Conservation (phyloP, 2,888 invertebrate genomes). For the Nephrotoma appendiculata region DNA sequence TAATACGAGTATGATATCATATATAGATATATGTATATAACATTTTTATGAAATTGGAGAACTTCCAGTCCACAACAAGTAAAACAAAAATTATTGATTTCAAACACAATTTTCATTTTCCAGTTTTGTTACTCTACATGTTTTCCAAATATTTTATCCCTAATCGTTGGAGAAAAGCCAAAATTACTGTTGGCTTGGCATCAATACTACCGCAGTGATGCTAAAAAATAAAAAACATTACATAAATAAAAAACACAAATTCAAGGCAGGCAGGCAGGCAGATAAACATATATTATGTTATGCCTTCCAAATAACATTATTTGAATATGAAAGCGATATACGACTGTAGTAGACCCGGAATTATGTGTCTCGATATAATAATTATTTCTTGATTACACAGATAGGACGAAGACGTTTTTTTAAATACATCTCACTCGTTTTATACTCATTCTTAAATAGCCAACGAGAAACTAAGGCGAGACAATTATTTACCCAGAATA, state of each 20-base stretch:
- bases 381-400: not conserved
- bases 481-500: not conserved
- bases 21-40: not conserved
- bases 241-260: not conserved
- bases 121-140: not conserved
- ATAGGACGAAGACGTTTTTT: not conserved
- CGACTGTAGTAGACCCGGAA: not conserved
- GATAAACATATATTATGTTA: not conserved
- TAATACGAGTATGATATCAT: not conserved
- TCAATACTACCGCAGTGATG: not conserved
- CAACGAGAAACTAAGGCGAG: not conserved
- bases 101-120: not conserved
- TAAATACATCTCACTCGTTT: not conserved
- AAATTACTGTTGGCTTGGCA: not conserved
- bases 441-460: not conserved
- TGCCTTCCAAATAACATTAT: not conserved
- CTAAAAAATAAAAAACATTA: not conserved
- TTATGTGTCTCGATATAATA: not conserved
- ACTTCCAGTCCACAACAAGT: not conserved
- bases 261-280: not conserved
- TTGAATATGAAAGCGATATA: not conserved
- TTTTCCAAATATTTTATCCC: not conserved
- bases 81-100: not conserved
- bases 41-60: not conserved
- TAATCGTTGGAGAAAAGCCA: not conserved